Percentiles rank a stretch among this genome's conserved stretches.
Evolutionary conservation across 2,113 vertebrate species (phyloP).

Genomic region (Rhabdomys dilectus): DNA sequence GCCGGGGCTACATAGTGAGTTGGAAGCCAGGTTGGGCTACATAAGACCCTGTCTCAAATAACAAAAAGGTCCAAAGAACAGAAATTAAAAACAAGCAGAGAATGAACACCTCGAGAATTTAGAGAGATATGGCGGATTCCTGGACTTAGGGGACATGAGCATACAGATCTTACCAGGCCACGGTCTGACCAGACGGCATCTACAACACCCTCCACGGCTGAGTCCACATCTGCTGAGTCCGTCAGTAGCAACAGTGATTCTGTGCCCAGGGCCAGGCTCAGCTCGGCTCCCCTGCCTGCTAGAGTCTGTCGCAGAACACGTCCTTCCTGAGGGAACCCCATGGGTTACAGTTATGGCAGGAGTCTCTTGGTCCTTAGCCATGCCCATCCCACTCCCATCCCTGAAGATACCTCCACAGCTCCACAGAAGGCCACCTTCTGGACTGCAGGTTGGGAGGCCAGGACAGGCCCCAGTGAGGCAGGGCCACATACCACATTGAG

Average conservation of each 20-base stretch:
- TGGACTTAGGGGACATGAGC: fast-evolving
- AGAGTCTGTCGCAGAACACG: conserved; percentile 75
- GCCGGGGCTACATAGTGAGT: neutral
- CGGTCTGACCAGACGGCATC: conserved; percentile 85
- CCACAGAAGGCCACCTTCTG: conserved; percentile 85
- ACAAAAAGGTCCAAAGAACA: neutral
- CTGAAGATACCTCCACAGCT: conserved; percentile 77
- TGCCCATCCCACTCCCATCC: fast-evolving
- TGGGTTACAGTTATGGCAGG: neutral
- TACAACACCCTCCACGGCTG: conserved; percentile 80
- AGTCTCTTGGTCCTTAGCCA: fast-evolving
- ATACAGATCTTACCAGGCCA: conserved; percentile 67
- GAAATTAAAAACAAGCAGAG: neutral
- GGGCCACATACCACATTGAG: conserved; percentile 84
- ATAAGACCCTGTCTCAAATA: neutral
- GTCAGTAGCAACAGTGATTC: conserved; percentile 82
- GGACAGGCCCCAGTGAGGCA: conserved; percentile 59
- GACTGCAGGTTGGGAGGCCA: conserved; percentile 77
- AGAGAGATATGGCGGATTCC: fast-evolving
- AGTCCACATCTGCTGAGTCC: conserved; percentile 82
- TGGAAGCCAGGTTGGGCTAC: neutral
- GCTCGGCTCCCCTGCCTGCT: conserved; percentile 74
- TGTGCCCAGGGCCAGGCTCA: conserved; percentile 82
- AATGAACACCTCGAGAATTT: neutral
- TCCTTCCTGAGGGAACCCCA: conserved; percentile 75